Evolutionary conservation across 1,140 invertebrate genomes (phyloP).

Genomic region (Drosophila neocordata): DNA sequence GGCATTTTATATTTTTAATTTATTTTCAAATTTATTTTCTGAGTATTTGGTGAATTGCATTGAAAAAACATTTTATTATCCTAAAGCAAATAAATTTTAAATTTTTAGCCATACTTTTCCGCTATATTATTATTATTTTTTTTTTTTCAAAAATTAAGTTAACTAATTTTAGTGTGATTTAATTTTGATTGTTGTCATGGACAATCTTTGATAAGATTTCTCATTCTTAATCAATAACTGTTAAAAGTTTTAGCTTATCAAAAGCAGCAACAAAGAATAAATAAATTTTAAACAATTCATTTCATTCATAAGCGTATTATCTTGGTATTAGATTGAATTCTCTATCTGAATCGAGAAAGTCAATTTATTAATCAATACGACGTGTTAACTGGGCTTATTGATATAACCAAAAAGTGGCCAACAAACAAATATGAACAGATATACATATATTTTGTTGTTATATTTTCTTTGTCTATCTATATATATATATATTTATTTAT

Average conservation of each 20-base stretch:
- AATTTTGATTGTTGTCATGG: constrained; percentile 2
- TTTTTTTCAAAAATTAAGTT: background rate
- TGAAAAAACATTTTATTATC: too few species aligned
- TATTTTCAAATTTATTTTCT: too few species aligned
- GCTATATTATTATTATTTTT: background rate
- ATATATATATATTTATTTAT: constrained; percentile 3
- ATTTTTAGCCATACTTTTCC: too few species aligned
- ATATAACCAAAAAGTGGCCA: background rate
- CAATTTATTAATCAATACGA: constrained; percentile 11
- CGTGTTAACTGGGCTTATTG: constrained; percentile 3
- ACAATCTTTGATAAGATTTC: background rate
- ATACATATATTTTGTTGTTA: background rate
- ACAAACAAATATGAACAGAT: background rate
- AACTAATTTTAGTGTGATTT: too few species aligned
- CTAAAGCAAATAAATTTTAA: too few species aligned
- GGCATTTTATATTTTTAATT: too few species aligned
- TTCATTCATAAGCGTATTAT: constrained; percentile 6
- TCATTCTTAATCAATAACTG: background rate
- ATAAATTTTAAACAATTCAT: background rate
- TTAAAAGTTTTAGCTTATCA: background rate
- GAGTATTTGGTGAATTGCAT: too few species aligned
- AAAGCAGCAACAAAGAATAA: background rate
- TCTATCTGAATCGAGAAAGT: background rate
- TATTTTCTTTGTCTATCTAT: background rate
- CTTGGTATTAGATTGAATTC: background rate